phyloP scores from a whole-genome alignment of 2,797 vertebrate genomes.

The Diglossa cyanea region DNA sequence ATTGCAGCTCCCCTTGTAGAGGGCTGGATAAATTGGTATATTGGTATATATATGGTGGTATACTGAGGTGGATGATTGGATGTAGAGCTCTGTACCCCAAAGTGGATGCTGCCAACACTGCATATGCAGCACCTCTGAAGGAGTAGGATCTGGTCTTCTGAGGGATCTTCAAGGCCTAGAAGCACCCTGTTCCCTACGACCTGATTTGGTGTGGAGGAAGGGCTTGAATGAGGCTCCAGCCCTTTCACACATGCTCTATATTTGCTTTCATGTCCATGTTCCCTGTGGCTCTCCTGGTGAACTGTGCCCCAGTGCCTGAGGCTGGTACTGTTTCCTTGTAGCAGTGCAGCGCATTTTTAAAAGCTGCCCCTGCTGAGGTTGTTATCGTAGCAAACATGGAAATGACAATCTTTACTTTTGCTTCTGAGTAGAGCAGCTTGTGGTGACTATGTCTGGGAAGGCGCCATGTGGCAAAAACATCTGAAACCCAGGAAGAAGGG shows the following conservation, averaged over 20 bases:
- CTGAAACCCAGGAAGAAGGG: not conserved
- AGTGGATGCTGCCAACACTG: not conserved
- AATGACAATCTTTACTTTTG: not conserved
- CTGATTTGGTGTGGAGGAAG: not conserved
- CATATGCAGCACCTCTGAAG: not conserved
- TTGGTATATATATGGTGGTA: not conserved
- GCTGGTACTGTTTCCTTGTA: not conserved
- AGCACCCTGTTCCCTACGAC: not conserved
- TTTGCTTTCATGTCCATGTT: not conserved
- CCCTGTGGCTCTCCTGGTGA: not conserved
- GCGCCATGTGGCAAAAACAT: not conserved
- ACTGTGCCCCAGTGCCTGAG: not conserved
- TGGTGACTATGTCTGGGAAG: not conserved
- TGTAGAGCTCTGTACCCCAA: not conserved
- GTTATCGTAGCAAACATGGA: rapidly evolving
- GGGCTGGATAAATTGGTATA: not conserved
- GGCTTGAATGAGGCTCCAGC: not conserved
- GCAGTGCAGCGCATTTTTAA: not conserved
- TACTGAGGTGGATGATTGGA: not conserved
- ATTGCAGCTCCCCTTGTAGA: not conserved
- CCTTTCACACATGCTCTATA: rapidly evolving
- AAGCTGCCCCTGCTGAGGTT: not conserved
- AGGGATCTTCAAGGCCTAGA: not conserved
- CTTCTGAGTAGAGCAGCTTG: not conserved
- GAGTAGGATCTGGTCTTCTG: not conserved